phyloP scores from a whole-genome alignment of 2,797 vertebrate genomes.

The Crenichthys baileyi region DNA sequence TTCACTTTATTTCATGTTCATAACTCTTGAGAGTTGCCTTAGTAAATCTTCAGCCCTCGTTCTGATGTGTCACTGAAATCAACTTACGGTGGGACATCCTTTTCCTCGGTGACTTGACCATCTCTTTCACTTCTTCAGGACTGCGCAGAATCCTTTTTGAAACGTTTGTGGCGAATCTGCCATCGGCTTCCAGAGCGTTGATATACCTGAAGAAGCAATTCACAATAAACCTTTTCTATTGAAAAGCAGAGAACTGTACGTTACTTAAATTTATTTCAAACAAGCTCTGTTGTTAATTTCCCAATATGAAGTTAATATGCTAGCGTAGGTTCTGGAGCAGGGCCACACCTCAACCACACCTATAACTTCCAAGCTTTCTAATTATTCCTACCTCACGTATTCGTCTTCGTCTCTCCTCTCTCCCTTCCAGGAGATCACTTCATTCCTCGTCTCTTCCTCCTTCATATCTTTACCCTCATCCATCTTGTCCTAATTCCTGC shows the following conservation, averaged over 20 bases:
- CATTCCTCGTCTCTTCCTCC: too few relatives aligned
- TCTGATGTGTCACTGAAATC: neutral
- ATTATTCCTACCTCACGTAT: too few relatives aligned
- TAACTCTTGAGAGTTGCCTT: neutral
- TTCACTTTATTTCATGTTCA: neutral
- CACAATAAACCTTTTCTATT: neutral
- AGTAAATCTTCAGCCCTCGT: neutral
- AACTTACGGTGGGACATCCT: conserved; percentile 77
- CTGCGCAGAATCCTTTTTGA: conserved; percentile 47
- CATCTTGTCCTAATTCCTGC: too few relatives aligned
- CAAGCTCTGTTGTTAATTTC: neutral
- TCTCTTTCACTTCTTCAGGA: conserved; percentile 19
- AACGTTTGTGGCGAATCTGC: conserved; percentile 73
- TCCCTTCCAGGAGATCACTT: too few relatives aligned
- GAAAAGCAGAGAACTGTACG: neutral
- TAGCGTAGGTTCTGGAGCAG: too few relatives aligned
- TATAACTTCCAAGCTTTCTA: neutral
- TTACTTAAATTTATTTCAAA: neutral
- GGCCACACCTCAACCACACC: neutral
- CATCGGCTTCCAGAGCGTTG: conserved; percentile 85
- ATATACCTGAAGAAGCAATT: conserved; percentile 85
- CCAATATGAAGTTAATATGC: too few relatives aligned
- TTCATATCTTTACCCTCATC: too few relatives aligned
- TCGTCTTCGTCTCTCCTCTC: too few relatives aligned
- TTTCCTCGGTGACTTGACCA: conserved; percentile 20